Base-by-base conservation (phyloP, 1,140 invertebrate species). In the Mylabris phalerata region DNA sequence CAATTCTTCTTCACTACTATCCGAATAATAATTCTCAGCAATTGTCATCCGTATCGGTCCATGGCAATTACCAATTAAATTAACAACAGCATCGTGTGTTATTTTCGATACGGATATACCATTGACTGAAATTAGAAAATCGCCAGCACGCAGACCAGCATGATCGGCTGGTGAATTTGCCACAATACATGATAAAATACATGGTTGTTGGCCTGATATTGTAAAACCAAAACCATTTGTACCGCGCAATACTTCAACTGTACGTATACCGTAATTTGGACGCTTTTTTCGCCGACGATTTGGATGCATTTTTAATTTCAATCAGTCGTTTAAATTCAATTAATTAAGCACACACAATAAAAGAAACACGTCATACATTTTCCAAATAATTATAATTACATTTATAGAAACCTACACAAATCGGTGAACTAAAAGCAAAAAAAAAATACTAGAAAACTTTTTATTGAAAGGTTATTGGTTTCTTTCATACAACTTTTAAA, bases 131-230 rank as follows among this genome's bases (percentile, higher is more conserved):
- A 97, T 85, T 7, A 98, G 77, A 68, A 92, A 93, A 73, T 97
- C 93, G 0, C 94, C 94, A 41, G 92, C 87, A 44, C 91, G 82
- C 9, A 98, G 77, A 3, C 93, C 93, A 13, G 91, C 91, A 55
- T 79, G 77, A 62, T 92, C 89, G 1, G 92, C 92, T 2, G 91
- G 90, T 67, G 90, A 92, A 59, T 87, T 86, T 58, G 81, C 77
- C 1, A 92, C 90, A 65, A 94, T 93, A 73, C 89, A 92, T 64
- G 90, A 92, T 9, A 95, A 77, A 62, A 93, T 87, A 72, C 92
- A 94, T 0, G 92, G 92, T 64, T 91, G 88, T 67, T 95, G 91
- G 0, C 92, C 92, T n/a, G 92, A 93, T 62, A 95, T 93, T 9
- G 92, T 95, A 69, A 95, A 95, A 5, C 92, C 92, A 74, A 91